Base-by-base conservation (phyloP, 2,888 invertebrate genomes). In the Aleiodes alternator region DNA sequence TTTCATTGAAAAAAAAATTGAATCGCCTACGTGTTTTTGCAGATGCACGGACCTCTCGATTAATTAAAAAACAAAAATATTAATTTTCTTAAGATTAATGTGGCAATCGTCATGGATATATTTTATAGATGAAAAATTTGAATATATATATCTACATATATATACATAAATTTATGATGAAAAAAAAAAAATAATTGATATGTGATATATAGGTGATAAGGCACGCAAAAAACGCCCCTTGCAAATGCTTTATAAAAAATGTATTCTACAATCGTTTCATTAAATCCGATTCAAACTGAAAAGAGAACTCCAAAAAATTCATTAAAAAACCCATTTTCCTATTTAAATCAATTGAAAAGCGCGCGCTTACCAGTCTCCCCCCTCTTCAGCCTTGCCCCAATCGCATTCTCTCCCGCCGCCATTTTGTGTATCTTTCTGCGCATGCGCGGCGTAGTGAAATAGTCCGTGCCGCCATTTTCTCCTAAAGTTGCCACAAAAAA, bases 131-230 rank as follows among this genome's bases (percentile, higher is more conserved):
- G 50, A 77, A 77, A 72, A 73, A 73, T 75, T 72, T 75, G 48
- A 64, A 43, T 38, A 43, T 43, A 11, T 9, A 43, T 43, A 43
- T 43, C 23, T 23, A 23, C 23, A 43, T 43, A 43, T 43, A 43
- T 43, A 43, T 43, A 11, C 11, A 75, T 66, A 64, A 16, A 72
- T 14, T 82, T 82, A 82, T 80, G 80, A 81, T 1, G 23, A 23
- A 23, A 23, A 23, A 34, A 34, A 34, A 80, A 83, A 81, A 82
- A 73, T 70, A 74, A 75, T 82, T 83, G 83, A 85, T 81, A 84
- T 85, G 85, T 85, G 85, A 85, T 85, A 85, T 75, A 76, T 85
- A 85, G 85, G 82, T 82, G 83, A 83, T 84, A 84, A 85, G 85
- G 82, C 84, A 85, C 83, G 83, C 79, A 69, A 80, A 80, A 81